Base-by-base conservation (phyloP, 2,113 vertebrate genomes). In the Eptatretus burgeri region DNA sequence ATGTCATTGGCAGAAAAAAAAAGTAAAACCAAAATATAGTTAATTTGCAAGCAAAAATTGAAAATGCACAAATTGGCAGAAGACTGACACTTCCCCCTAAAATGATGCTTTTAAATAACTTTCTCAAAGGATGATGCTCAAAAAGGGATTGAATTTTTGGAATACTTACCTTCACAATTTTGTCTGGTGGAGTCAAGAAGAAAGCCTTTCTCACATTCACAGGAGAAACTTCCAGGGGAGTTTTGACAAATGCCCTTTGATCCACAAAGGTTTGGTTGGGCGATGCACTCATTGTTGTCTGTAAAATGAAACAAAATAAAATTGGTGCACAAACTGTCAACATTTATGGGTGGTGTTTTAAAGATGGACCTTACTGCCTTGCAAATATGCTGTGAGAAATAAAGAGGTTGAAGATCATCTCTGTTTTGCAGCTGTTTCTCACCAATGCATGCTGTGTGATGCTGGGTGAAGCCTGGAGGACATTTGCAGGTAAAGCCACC, bases 401-500 rank as follows among this genome's bases (percentile, higher is more conserved):
- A 41, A 41, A 41, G 27, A 41, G 27, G 27, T 41, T 41, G 7
- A 7, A 2, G 7, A 41, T 41, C 27, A 41, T 41, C 27, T n/a
- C n/a, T n/a, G n/a, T n/a, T n/a, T n/a, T n/a, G n/a, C n/a, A n/a
- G 63, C 14, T 16, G 2, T 11, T 11, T 63, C 82, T 81, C 72
- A 94, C 85, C 83, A 0, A 96, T 84, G 67, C 88, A 96, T 66
- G 82, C 80, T 0, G 82, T 82, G 70, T 82, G 83, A 74, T 77
- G 88, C 75, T 89, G 88, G 10, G 78, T 80, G 71, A 93, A 96
- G 66, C 88, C 89, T 0, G 83, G 70, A 0, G 85, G 85, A 13
- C 88, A 96, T 72, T 77, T 85, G 77, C 88, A 96, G 70, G 76
- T 77, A 73, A 93, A 96, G 18, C 83, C 75, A 2, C 88, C 83